phyloP scores from a whole-genome alignment of 2,888 invertebrate species.

The Perdita meconis region DNA sequence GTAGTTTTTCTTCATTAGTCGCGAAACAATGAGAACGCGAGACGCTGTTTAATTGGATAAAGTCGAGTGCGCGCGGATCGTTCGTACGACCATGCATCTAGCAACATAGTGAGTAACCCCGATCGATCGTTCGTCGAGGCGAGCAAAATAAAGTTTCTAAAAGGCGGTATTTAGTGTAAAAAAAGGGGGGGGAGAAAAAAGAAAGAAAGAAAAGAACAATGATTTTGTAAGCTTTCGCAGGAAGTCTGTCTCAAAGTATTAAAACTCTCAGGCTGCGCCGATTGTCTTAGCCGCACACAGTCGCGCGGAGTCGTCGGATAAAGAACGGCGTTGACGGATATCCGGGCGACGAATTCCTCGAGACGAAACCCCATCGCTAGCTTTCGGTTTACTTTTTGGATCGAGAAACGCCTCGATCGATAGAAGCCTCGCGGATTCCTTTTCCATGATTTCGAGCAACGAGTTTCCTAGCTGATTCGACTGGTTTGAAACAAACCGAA shows the following conservation, averaged over 20 bases:
- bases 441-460: constrained; percentile 2
- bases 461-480: constrained; percentile 4
- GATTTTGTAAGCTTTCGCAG: constrained; percentile 69
- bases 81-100: constrained; percentile 56
- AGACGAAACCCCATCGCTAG: not conserved
- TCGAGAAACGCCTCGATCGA: not conserved
- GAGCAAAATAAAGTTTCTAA: constrained; percentile 61
- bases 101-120: constrained; percentile 59
- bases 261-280: constrained; percentile 58
- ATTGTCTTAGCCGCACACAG: constrained; percentile 39
- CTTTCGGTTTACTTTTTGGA: not conserved
- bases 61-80: constrained; percentile 21
- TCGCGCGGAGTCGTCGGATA: constrained; percentile 33
- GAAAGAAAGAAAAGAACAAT: constrained; percentile 24
- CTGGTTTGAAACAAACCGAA: constrained; percentile 15
- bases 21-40: not conserved
- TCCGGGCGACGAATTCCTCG: not conserved
- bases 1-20: too few species aligned
- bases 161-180: constrained; percentile 61
- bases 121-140: constrained; percentile 31
- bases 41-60: not conserved
- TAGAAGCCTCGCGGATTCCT: not conserved
- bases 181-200: not conserved
- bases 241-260: constrained; percentile 68
- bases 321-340: constrained; percentile 37